These are phyloP conservation scores for Glaucomys volans DNA, from an alignment of 2,113 vertebrate species.

Conservation along the genomic window DNA sequence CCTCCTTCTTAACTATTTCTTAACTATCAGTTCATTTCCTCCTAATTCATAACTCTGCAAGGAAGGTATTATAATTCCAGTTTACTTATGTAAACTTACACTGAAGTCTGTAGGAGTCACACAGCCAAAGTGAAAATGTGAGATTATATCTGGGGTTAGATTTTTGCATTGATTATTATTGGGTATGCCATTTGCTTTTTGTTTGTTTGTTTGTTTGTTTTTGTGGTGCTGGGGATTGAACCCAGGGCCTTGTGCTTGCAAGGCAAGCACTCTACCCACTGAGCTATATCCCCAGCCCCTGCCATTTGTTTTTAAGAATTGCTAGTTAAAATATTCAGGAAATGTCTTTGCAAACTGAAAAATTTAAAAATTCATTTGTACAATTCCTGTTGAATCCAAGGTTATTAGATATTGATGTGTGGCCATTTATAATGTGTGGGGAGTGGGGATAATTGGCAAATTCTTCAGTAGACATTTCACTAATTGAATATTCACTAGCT, in stretches of 20 bases:
- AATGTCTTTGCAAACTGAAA: neutral
- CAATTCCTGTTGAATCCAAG: neutral
- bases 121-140: neutral
- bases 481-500: neutral
- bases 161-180: neutral
- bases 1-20: conserved; percentile 13
- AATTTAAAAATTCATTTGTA: neutral
- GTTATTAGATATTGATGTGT: neutral
- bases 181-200: neutral
- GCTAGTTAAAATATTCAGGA: neutral
- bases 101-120: neutral
- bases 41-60: neutral
- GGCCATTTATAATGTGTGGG: neutral
- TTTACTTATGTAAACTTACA: neutral
- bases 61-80: neutral
- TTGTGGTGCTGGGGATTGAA: too few species aligned
- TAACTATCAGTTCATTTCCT: neutral
- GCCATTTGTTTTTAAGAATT: neutral
- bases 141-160: neutral
- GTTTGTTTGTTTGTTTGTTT: too few species aligned
- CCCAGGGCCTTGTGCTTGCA: too few species aligned
- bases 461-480: neutral
- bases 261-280: too few species aligned
- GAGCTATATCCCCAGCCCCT: too few species aligned
- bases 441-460: neutral